Conservation (phyloP, 2,888 invertebrate species). For the Zaprionus lineosus region DNA sequence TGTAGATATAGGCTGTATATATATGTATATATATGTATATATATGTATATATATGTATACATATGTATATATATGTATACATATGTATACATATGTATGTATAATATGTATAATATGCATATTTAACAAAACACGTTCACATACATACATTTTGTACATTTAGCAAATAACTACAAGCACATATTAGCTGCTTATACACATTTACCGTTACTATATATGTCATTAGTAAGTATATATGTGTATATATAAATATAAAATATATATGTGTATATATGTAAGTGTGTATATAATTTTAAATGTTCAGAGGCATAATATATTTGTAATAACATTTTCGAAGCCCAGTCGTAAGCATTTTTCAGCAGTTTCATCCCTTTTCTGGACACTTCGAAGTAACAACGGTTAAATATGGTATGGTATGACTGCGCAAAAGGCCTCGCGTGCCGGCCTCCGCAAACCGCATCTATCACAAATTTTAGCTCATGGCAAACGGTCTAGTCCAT, state of each 20-base stretch:
- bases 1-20: no score
- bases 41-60: constrained; percentile 18
- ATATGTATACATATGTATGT: constrained; percentile 19
- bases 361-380: constrained; percentile 76
- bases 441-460: constrained; percentile 75
- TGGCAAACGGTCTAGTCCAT: constrained; percentile 53
- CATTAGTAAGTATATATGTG: constrained; percentile 8
- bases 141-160: no score
- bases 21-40: constrained; percentile 23
- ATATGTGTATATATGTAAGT: constrained; percentile 39
- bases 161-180: no score
- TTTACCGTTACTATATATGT: no score
- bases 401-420: constrained; percentile 26
- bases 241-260: constrained; percentile 4
- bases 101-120: constrained; percentile 18
- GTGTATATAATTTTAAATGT: no score
- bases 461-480: constrained; percentile 71
- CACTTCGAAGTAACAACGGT: constrained; percentile 61
- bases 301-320: constrained; percentile 77
- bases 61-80: constrained; percentile 26
- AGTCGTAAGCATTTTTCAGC: constrained; percentile 75
- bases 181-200: no score
- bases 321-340: constrained; percentile 73
- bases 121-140: no score
- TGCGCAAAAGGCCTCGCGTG: constrained; percentile 66